These are phyloP conservation scores for Tachystola acroxantha DNA, from an alignment of 2,888 invertebrate species.

Conservation along the genomic window DNA sequence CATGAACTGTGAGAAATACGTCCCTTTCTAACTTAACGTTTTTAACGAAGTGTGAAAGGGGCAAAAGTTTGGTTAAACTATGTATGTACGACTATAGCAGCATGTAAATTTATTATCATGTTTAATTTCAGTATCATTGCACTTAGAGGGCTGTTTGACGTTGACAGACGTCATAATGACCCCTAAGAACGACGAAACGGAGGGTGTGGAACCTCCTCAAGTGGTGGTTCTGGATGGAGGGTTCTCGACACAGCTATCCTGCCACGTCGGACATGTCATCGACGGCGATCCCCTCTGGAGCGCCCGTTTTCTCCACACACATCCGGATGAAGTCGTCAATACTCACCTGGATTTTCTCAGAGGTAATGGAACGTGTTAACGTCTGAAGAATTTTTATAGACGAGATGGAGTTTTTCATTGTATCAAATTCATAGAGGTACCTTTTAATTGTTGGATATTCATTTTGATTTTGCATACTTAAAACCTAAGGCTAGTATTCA, in stretches of 20 bases:
- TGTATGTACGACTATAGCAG: too few relatives aligned
- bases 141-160: not conserved
- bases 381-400: not conserved
- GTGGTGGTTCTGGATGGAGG: conserved; percentile 83
- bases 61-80: too few relatives aligned
- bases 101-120: too few relatives aligned
- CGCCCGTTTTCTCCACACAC: conserved; percentile 86
- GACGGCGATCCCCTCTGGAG: conserved; percentile 95
- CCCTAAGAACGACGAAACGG: not conserved
- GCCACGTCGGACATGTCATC: conserved; percentile 85
- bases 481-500: too few relatives aligned
- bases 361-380: too few relatives aligned
- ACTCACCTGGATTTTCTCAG: conserved; percentile 90
- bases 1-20: too few relatives aligned
- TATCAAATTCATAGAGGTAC: too few relatives aligned
- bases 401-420: too few relatives aligned
- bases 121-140: not conserved
- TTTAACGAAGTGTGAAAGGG: too few relatives aligned
- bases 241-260: conserved; percentile 88
- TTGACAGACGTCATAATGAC: not conserved
- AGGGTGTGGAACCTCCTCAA: conserved; percentile 44
- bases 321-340: conserved; percentile 87
- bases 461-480: too few relatives aligned
- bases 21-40: too few relatives aligned
- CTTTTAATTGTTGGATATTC: too few relatives aligned